Base-by-base conservation (phyloP, 2,797 vertebrate species). In the Syngnathus rostellatus region DNA sequence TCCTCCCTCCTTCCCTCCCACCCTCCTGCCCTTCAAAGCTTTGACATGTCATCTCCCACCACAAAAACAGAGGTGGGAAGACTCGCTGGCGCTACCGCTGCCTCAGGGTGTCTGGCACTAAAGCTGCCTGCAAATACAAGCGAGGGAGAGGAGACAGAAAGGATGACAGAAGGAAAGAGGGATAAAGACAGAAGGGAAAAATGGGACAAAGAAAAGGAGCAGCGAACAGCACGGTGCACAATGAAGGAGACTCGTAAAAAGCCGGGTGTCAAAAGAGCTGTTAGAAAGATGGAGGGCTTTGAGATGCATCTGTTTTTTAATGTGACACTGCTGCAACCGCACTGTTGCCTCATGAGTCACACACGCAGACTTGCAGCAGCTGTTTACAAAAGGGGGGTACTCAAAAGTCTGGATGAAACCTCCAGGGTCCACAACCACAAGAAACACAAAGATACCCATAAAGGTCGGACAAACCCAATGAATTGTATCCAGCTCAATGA, bases 51-150 rank as follows among this genome's bases (percentile, higher is more conserved):
- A 92, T 91, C 91, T 91, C 89, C 86, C 80, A 92, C 92, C 92
- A 91, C 92, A 93, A 92, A 92, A 91, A 92, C 91, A 92, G 92
- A 93, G 92, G 92, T 93, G 92, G 92, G 90, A 92, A 92, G 92
- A 93, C 92, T 92, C 83, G 80, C 90, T 92, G 92, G 92, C 92
- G 92, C 92, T 93, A 88, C 88, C 76, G 88, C 89, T 90, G 91
- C 92, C 91, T 92, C 89, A 89, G 92, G 92, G 89, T 92, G 92
- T 93, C 92, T 93, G 91, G 91, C 90, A 88, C 90, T 89, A 89
- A 92, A 91, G 89, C 91, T 89, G 91, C 90, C 88, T 91, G 88
- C 89, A 92, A 92, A 92, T 88, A 91, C 89, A 90, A 31, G 90
- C 83, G 84, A 21, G 77, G 76, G 82, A 83, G 55, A 65, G 73